Base-by-base conservation (phyloP, 2,113 vertebrate species). In the Perca flavescens region DNA sequence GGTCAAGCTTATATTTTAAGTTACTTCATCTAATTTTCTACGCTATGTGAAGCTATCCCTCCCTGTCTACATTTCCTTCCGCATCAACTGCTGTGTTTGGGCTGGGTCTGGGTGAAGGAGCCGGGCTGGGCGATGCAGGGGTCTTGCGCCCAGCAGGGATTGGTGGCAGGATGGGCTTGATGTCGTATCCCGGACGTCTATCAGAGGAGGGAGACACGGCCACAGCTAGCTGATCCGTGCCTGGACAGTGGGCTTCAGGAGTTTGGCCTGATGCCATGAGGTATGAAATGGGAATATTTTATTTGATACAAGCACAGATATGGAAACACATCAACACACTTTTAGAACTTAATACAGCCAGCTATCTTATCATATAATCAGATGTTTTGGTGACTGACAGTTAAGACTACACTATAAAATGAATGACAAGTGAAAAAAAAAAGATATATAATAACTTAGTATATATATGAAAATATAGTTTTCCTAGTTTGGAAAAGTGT, bases 111-210 rank as follows among this genome's bases (percentile, higher is more conserved):
- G 80, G 64, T 15, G 85, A 85, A 1, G 28, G 69, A 53, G 63
- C 22, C 0, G 80, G 78, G 57, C 74, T 89, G 69, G 81, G 60
- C 2, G 52, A 57, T 43, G 82, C 84, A 2, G 89, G 82, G 49
- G 83, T 94, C 77, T 94, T 97, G 62, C 65, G 54, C 1, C 96
- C 94, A 0, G 94, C 70, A 0, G 96, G 96, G 85, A 99, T 98
- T 0, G 97, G 97, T 14, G 97, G 98, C 7, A 99, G 95, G 70
- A 95, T 47, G 1, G 95, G 94, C 66, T 94, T 97, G 84, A 88
- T 73, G 9, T 93, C 93, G 77, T 94, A 96, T 6, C 95, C 94
- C 0, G 96, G 92, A 1, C 83, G 91, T 52, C 75, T 54, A 1
- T 40, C 85, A 1, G 83, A 31, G 11, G 89, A 86, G 0, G 85